These are phyloP conservation scores for Perdix hodgsoniae DNA, from an alignment of 2,797 vertebrate species.

Conservation along the genomic window DNA sequence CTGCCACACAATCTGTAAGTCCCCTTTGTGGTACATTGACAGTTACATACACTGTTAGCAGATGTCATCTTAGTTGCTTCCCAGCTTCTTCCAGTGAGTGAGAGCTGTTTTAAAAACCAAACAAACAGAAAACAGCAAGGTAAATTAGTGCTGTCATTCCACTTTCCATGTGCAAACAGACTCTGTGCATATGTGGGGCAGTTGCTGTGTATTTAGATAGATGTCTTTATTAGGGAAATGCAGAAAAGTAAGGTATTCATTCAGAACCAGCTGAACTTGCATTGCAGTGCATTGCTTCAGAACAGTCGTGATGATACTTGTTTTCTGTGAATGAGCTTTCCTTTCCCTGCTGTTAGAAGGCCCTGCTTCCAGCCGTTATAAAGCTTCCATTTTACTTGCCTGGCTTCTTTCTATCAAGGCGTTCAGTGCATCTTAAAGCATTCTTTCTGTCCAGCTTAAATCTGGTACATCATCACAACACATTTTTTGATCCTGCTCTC, in stretches of 20 bases:
- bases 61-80: not conserved
- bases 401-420: not conserved
- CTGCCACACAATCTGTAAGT: not conserved
- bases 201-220: not conserved
- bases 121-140: slow-evolving; percentile 1
- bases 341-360: not conserved
- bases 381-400: not conserved
- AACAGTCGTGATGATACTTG: not conserved
- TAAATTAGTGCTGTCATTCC: not conserved
- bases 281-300: not conserved
- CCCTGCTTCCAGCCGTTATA: not conserved
- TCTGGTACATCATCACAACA: not conserved
- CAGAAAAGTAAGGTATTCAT: not conserved
- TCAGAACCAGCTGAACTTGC: not conserved
- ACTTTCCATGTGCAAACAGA: not conserved
- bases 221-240: not conserved
- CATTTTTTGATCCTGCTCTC: not conserved
- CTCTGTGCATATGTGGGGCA: fast-evolving
- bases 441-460: not conserved
- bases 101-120: not conserved
- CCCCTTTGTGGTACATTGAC: not conserved
- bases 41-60: not conserved
- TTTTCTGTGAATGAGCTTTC: not conserved
- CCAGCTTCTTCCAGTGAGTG: not conserved
- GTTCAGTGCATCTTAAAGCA: not conserved